phyloP scores from a whole-genome alignment of 2,113 vertebrate genomes.

The Lepus timidus region DNA sequence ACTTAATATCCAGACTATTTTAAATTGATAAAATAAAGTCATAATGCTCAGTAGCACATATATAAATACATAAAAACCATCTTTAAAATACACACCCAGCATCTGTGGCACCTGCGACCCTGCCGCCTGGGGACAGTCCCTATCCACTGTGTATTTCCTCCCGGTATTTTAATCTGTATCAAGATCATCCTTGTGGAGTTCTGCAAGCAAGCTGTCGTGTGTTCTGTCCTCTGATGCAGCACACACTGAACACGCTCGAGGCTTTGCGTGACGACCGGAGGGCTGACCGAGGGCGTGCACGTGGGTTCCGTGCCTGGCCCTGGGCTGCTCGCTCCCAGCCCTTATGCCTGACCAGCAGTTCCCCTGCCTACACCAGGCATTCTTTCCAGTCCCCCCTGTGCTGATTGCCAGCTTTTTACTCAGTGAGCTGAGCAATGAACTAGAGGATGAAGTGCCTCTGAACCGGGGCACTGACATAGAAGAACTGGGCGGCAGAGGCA shows the following conservation, averaged over 20 bases:
- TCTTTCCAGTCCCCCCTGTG: not conserved
- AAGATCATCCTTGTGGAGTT: not conserved
- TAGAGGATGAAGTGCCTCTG: conserved; percentile 59
- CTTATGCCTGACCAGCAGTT: rapidly evolving
- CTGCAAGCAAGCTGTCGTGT: not conserved
- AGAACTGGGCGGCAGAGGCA: not conserved
- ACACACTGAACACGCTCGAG: not conserved
- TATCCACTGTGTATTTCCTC: not conserved
- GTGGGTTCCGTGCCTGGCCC: no score
- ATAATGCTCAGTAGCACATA: not conserved
- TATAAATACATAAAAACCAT: conserved; percentile 6
- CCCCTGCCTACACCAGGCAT: not conserved
- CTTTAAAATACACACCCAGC: not conserved
- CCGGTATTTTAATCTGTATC: not conserved
- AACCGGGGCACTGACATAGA: conserved; percentile 48
- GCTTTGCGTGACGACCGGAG: not conserved
- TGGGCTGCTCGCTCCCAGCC: not conserved
- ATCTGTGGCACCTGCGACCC: not conserved
- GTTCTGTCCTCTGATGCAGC: not conserved
- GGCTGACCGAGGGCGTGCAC: not conserved
- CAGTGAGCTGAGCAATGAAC: conserved; percentile 70
- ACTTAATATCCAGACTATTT: not conserved
- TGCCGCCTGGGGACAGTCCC: not conserved
- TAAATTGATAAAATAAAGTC: conserved; percentile 51
- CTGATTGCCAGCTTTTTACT: conserved; percentile 59